Base-by-base conservation (phyloP, 1,140 invertebrate species). In the Melanaphis sacchari region DNA sequence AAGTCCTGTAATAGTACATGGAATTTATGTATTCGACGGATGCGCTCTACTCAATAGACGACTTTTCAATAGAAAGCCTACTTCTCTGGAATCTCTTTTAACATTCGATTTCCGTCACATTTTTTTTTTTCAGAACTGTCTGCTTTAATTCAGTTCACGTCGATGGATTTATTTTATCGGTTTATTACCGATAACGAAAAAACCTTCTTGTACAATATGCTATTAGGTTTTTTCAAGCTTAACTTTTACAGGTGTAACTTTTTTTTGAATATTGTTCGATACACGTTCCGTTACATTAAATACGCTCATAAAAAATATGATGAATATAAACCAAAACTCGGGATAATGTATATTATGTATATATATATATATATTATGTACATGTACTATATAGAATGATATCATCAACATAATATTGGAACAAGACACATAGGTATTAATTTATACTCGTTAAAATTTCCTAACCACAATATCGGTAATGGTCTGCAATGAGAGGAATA, bases 121-220 rank as follows among this genome's bases (percentile, higher is more conserved):
- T 85, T 40, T 85, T 81, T 76, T 76, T 84, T 41, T 84, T 41
- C 22, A 22, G 2, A 89, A 89, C 21, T 52, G 18, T 38, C n/a
- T 36, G 31, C 18, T 89, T 41, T 24, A 89, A 89, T 89, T 89
- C 46, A 24, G 46, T 88, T 49, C 85, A 88, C 85, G 85, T 88
- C 85, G 31, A 36, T 49, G n/a, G 87, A 89, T 89, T 52, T 89
- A 52, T 88, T 46, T 49, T 49, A 49, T 88, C 43, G 43, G 85
- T 88, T 88, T 88, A 88, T 49, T 88, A 49, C 41, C 84, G 40
- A 89, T 89, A 52, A 24, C 87, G 31, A 43, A 87, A 87, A 87
- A 40, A 11, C 24, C 82, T 31, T 36, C 18, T 22, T 21, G 46
- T 11, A 89, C 31, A 18, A 38, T 36, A 89, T 89, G 31, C 87